These are phyloP conservation scores for Alectoris magna DNA, from an alignment of 2,797 vertebrate species.

Conservation along the genomic window DNA sequence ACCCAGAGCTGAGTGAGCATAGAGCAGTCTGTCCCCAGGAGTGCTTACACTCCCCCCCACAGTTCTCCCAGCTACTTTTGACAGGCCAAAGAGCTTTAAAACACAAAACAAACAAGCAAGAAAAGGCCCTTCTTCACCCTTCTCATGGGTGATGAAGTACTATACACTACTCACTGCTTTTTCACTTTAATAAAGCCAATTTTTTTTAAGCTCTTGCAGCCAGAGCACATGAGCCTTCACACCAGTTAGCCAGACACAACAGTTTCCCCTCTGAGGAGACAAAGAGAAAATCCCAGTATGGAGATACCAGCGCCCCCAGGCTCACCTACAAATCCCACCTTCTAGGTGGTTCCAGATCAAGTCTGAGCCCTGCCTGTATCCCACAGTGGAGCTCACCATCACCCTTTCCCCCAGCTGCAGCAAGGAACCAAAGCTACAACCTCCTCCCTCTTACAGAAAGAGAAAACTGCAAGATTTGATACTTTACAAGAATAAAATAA, in stretches of 20 bases:
- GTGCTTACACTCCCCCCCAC: not conserved
- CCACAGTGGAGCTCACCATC: no score
- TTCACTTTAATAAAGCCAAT: not conserved
- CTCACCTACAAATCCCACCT: not conserved
- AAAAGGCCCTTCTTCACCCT: not conserved
- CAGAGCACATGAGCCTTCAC: no score
- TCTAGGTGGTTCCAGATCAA: accelerated
- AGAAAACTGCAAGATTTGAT: not conserved
- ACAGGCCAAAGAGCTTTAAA: not conserved
- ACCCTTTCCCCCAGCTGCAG: not conserved
- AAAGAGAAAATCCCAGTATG: not conserved
- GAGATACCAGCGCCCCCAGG: not conserved
- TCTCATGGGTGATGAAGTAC: accelerated
- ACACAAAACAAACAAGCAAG: not conserved
- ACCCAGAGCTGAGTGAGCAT: not conserved
- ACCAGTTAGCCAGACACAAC: no score
- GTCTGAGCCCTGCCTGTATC: not conserved
- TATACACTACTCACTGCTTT: not conserved
- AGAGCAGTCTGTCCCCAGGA: no score
- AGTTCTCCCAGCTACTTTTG: not conserved
- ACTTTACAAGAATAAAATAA: not conserved
- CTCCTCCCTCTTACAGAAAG: not conserved
- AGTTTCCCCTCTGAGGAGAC: not conserved
- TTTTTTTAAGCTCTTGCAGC: not conserved
- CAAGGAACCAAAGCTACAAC: not conserved